Conservation (phyloP, 2,797 vertebrate species). For the Danio tinwini region DNA sequence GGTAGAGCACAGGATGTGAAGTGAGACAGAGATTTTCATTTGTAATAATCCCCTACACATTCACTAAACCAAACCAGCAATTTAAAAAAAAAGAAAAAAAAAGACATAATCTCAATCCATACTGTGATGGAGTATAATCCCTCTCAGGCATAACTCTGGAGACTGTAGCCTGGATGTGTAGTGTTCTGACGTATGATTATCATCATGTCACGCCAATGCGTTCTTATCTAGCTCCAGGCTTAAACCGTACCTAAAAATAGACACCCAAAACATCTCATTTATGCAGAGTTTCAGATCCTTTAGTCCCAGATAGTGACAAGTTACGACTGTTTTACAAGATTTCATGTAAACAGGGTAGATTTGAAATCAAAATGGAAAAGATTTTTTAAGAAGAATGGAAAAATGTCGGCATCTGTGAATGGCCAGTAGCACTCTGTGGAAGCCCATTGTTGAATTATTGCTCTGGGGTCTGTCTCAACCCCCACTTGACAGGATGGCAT, state of each 20-base stretch:
- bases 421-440: conserved; percentile 28
- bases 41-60: conserved; percentile 75
- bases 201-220: conserved; percentile 26
- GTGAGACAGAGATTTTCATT: conserved; percentile 60
- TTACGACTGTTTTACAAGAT: conserved; percentile 8
- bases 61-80: conserved; percentile 74
- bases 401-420: conserved; percentile 13
- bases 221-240: conserved; percentile 36
- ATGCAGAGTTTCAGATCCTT: conserved; percentile 4
- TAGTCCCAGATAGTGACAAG: conserved; percentile 22
- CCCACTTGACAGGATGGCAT: conserved; percentile 35
- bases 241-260: conserved; percentile 33
- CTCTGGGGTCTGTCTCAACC: conserved; percentile 15
- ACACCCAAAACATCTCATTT: conserved; percentile 26
- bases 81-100: conserved; percentile 71
- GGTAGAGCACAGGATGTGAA: conserved; percentile 27
- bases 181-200: conserved; percentile 47
- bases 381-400: not conserved
- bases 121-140: conserved; percentile 70
- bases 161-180: conserved; percentile 10
- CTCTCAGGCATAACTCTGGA: conserved; percentile 63
- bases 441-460: conserved; percentile 28
- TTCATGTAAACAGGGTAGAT: not conserved
- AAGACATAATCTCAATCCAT: conserved; percentile 77
- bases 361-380: not conserved